Evolutionary conservation across 1,140 invertebrate species (phyloP).

Genomic region (Brevipalpus yothersi): DNA sequence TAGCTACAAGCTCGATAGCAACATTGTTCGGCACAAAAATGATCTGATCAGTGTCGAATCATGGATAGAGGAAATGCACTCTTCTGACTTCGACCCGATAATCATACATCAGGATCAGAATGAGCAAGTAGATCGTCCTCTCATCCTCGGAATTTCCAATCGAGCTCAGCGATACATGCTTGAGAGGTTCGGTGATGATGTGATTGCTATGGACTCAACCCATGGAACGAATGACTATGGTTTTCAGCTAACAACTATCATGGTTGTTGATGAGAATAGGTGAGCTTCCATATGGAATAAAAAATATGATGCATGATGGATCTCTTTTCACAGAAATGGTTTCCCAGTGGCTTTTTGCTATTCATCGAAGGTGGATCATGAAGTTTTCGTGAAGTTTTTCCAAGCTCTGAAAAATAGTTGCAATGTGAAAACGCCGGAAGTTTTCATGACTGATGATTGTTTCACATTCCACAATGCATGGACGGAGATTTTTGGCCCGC

Average conservation of each 20-base stretch:
- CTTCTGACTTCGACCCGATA: background rate
- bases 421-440: background rate
- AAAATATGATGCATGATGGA: too few species aligned
- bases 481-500: background rate
- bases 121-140: background rate
- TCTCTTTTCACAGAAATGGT: too few species aligned
- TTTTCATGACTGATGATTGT: background rate
- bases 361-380: background rate
- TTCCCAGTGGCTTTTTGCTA: background rate
- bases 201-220: slow-evolving; percentile 7
- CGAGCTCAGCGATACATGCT: slow-evolving; percentile 1
- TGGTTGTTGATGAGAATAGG: background rate
- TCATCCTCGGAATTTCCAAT: slow-evolving; percentile 1
- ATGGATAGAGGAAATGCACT: too few species aligned
- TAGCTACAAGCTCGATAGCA: background rate
- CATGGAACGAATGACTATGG: slow-evolving; percentile 8
- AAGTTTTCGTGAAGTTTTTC: background rate
- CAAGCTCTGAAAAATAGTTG: background rate
- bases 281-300: background rate
- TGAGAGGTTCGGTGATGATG: slow-evolving; percentile 3
- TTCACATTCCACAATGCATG: background rate
- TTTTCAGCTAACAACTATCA: slow-evolving; percentile 4
- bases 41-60: too few species aligned
- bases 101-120: background rate
- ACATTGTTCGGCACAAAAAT: background rate